These are phyloP conservation scores for Tipula unca DNA, from an alignment of 2,888 invertebrate genomes.

Conservation along the genomic window DNA sequence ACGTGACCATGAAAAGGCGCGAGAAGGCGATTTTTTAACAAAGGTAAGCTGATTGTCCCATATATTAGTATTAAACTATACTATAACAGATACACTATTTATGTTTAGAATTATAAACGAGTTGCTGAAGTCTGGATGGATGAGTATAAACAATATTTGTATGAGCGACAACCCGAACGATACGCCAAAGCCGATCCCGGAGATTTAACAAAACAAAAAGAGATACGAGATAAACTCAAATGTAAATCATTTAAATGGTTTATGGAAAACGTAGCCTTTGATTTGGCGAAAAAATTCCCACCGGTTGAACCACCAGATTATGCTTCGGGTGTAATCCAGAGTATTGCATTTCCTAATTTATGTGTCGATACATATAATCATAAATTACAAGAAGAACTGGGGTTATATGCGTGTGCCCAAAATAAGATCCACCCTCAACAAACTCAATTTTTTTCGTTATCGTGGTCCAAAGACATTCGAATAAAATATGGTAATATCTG, in stretches of 20 bases:
- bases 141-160: conserved; percentile 83
- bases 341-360: conserved; percentile 49
- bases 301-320: conserved; percentile 73
- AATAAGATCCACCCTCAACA: conserved; percentile 31
- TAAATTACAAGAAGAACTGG: conserved; percentile 35
- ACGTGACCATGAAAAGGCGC: conserved; percentile 60
- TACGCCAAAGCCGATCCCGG: conserved; percentile 67
- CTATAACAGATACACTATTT: background rate
- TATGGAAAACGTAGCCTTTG: conserved; percentile 86
- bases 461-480: conserved; percentile 32
- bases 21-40: conserved; percentile 75
- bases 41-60: conserved; percentile 27
- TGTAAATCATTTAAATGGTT: conserved; percentile 95
- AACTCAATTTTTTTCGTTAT: conserved; percentile 34
- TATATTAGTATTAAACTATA: background rate
- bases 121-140: conserved; percentile 99
- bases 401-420: conserved; percentile 33
- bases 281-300: conserved; percentile 78
- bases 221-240: conserved; percentile 58
- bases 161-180: conserved; percentile 62
- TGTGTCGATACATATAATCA: conserved; percentile 61
- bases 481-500: conserved; percentile 59
- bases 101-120: conserved; percentile 70
- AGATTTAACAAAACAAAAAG: conserved; percentile 67
- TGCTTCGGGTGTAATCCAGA: conserved; percentile 67